Percentiles rank a stretch among this genome's conserved stretches.
Evolutionary conservation across 1,140 invertebrate genomes (phyloP).

Genomic region (Lithobius niger): DNA sequence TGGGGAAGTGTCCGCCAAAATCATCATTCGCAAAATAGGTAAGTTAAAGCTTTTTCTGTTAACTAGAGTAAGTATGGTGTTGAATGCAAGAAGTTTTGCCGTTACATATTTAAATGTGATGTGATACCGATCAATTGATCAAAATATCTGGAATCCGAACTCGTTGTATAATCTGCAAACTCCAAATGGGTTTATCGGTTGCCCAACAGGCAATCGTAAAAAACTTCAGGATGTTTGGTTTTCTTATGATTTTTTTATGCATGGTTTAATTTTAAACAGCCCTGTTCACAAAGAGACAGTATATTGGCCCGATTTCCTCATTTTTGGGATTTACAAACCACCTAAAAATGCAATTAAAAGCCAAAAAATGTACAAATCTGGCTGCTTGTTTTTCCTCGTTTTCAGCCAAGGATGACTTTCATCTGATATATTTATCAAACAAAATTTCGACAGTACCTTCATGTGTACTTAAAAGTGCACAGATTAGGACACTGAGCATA

Average conservation of each 20-base stretch:
- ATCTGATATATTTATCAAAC: too few relatives aligned
- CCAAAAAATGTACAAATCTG: too few relatives aligned
- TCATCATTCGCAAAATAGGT: slow-evolving; percentile 2
- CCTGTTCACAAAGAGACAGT: too few relatives aligned
- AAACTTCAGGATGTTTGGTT: not conserved
- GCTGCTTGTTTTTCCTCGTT: too few relatives aligned
- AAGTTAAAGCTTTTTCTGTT: not conserved
- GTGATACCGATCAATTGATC: not conserved
- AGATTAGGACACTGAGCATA: too few relatives aligned
- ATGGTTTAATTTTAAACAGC: too few relatives aligned
- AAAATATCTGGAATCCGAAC: not conserved
- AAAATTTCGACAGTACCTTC: too few relatives aligned
- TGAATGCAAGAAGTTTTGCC: not conserved
- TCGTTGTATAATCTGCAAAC: not conserved
- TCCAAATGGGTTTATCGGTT: not conserved
- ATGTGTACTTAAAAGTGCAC: too few relatives aligned
- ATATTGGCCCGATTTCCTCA: too few relatives aligned
- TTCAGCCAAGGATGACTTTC: too few relatives aligned
- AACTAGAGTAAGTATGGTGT: not conserved
- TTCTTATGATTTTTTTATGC: not conserved
- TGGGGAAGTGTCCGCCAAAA: slow-evolving; percentile 5
- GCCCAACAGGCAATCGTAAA: not conserved
- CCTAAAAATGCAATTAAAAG: too few relatives aligned
- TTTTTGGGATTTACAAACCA: too few relatives aligned
- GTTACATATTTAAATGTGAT: not conserved